Evolutionary conservation across 2,797 vertebrate species (phyloP), one percentile per base, ranked within the genome.

Genomic region (Gymnodraco acuticeps): DNA sequence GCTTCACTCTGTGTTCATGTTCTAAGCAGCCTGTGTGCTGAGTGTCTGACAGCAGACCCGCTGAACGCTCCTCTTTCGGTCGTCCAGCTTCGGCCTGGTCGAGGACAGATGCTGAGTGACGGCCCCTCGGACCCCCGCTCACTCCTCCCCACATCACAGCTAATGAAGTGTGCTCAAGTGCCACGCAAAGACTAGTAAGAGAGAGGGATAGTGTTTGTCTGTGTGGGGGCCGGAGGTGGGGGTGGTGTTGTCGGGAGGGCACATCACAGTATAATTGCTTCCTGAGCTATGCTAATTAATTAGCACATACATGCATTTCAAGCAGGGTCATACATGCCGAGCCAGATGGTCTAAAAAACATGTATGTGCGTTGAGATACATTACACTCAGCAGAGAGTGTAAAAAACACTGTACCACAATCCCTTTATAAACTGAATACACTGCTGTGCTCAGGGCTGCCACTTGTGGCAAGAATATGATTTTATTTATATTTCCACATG

Each of bases 251-350:
- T 46, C 16, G 10, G 56, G 56, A 54, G 77, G 64, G 66, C 72
- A 90, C 86, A 91, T 89, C 88, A 75, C 84, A 54, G 78, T 88
- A 81, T 94, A 94, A 95, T 94, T 94, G 91, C 90, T 93, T 93
- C 93, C 92, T 89, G 89, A 91, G 90, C 91, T 92, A 90, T 93
- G 92, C 87, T 94, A 92, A 94, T 95, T 94, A 94, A 94, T 95
- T 94, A 94, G 92, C 91, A 94, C 88, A 92, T 90, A 94, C 87
- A 89, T 89, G 88, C 91, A 83, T 91, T 90, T 89, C 73, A 88
- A 89, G 88, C 84, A 38, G 48, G 91, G 91, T 94, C 92, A 93
- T 88, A 93, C 90, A 89, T 85, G 80, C 72, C 62, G 78, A 84
- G 87, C 89, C 93, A 93, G 90, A 91, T 91, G 90, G 90, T 90